Percentiles rank a stretch among this genome's conserved stretches.
Evolutionary conservation across 37 sponge, comb jelly and placozoan species (phyloP).

Genomic region (Halisarca cf. caerulea): DNA sequence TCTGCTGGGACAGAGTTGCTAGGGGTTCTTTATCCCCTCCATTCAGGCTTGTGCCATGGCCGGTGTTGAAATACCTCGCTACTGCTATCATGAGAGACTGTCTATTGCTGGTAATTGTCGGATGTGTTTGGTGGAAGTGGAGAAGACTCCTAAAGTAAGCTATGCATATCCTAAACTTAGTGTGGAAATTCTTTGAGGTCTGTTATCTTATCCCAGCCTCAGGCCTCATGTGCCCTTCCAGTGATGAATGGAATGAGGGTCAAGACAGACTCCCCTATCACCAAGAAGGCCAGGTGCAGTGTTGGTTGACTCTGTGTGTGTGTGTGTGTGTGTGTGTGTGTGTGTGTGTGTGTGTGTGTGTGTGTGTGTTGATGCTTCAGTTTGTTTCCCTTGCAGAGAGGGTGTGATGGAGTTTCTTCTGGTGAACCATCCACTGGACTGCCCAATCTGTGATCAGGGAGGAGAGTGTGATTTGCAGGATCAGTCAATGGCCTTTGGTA

Average conservation of each 20-base stretch:
- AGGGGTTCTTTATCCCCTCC: not conserved
- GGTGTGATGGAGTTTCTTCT: constrained; percentile 99
- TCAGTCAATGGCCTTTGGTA: constrained; percentile 98
- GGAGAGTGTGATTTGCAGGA: constrained; percentile 99
- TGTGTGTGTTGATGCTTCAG: too few species aligned
- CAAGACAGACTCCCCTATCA: constrained; percentile 82
- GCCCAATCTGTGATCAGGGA: constrained; percentile 99
- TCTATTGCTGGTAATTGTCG: constrained; percentile 97
- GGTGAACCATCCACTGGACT: constrained; percentile 98
- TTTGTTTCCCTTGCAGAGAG: constrained; percentile 55
- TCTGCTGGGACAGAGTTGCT: not conserved
- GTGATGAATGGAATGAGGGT: constrained; percentile 90
- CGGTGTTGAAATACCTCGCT: constrained; percentile 94
- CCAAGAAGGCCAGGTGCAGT: constrained; percentile 90
- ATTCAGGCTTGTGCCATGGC: constrained; percentile 89
- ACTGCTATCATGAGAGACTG: constrained; percentile 96
- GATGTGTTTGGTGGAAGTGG: constrained; percentile 98
- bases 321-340: too few species aligned
- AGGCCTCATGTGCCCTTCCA: constrained; percentile 97
- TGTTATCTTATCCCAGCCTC: constrained; percentile 55
- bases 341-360: too few species aligned
- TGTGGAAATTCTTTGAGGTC: too few species aligned
- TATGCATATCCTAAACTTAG: not conserved
- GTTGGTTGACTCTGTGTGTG: too few species aligned
- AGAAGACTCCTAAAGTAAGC: constrained; percentile 86